Conservation (phyloP, 2,888 invertebrate genomes). For the Agrypnus murinus region DNA sequence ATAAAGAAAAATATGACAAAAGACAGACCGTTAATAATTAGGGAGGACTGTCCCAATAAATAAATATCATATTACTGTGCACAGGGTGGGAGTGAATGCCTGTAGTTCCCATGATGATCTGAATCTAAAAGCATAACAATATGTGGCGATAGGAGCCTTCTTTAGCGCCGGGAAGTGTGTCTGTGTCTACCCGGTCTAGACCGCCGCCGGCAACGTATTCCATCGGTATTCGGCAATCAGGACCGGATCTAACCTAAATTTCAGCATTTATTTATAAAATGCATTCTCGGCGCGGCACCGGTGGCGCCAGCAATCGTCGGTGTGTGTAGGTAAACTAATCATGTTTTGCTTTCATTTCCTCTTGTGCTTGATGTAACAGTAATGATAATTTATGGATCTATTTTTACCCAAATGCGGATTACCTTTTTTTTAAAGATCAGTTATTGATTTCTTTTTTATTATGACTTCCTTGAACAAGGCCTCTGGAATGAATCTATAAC, state of each 20-base stretch:
- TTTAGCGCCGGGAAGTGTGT: conserved; percentile 61
- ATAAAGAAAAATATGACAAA: conserved; percentile 17
- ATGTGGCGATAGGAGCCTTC: conserved; percentile 62
- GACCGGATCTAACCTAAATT: conserved; percentile 43
- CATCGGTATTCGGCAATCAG: conserved; percentile 52
- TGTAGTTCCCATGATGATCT: conserved; percentile 47
- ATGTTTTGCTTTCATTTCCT: no score
- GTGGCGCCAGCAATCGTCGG: no score
- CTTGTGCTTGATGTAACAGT: no score
- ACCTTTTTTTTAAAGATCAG: no score
- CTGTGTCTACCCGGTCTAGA: conserved; percentile 60
- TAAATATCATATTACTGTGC: conserved; percentile 48
- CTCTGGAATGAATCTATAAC: no score
- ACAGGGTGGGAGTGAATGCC: conserved; percentile 30
- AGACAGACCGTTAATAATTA: conserved; percentile 26
- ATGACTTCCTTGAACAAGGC: no score
- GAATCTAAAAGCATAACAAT: conserved; percentile 57
- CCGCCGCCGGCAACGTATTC: conserved; percentile 59
- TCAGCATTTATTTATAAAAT: no score
- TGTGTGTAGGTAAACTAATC: no score
- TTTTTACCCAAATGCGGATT: no score
- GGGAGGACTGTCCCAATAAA: conserved; percentile 24
- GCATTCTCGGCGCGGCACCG: no score
- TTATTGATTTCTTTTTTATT: no score
- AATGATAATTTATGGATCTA: no score